Base-by-base conservation (phyloP, 2,888 invertebrate genomes). In the Diloba caeruleocephala region DNA sequence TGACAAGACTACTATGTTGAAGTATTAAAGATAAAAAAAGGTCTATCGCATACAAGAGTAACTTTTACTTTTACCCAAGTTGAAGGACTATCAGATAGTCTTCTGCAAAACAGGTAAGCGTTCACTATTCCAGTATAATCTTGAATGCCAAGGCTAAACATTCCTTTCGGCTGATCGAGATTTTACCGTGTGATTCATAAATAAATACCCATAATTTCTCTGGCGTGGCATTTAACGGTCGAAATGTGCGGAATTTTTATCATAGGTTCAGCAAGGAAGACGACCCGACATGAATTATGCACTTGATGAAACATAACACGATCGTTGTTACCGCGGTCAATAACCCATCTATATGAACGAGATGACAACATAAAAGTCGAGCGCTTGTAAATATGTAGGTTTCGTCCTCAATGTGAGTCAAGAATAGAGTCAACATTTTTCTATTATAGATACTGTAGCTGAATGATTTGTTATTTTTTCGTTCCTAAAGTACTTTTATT, bases 231-330 rank as follows among this genome's bases (percentile, higher is more conserved):
- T 72, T 76, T 76, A 78, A 59, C 73, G 68, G 74, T 68, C 69
- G 76, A 81, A 84, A 86, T 86, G 83, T 74, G 67, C 70, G 81
- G 85, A 85, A 83, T 89, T 89, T 88, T 88, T 85, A 87, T 86
- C 76, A 79, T 80, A 71, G 57, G 63, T 76, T 71, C 21, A 7
- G 21, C 56, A 37, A 59, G 48, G 45, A 70, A 60, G 67, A 66
- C 32, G 56, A 78, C 68, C 57, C 71, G 72, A 57, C 72, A 89
- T 90, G 88, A 89, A 90, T 90, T 87, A 91, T 90, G 86, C 81
- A 85, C 83, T 74, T 69, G 68, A 78, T 76, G 80, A 79, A 78
- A 81, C 76, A 76, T 78, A 80, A 80, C 78, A 74, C 78, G 69
- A 67, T 75, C 80, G 76, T 78, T 62, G 51, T 69, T 71, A 56